Percentiles rank a stretch among this genome's conserved stretches.
phyloP scores from a whole-genome alignment of 2,113 vertebrate species.

The Mirounga angustirostris region DNA sequence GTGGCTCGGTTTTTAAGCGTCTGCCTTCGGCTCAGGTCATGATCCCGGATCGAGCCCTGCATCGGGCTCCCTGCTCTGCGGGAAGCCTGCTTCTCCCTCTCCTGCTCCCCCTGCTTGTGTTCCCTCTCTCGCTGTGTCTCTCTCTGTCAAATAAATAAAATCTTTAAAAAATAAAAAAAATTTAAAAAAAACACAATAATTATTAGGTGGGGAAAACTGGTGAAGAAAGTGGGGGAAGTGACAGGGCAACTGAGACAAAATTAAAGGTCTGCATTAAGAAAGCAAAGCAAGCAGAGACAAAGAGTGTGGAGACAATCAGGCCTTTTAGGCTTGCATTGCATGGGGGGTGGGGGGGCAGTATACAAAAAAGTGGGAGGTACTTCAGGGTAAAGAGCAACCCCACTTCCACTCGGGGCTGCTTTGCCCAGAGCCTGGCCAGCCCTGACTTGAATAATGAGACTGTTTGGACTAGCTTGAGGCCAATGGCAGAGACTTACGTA shows the following conservation, averaged over 20 bases:
- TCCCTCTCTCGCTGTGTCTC: too few relatives aligned
- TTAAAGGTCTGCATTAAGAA: constrained; percentile 60
- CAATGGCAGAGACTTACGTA: constrained; percentile 51
- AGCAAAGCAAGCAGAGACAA: constrained; percentile 33
- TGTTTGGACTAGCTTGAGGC: constrained; percentile 42
- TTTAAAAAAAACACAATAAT: constrained; percentile 25
- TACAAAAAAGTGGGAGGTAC: background rate
- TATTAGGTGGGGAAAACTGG: constrained; percentile 64
- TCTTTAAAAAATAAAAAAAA: too few relatives aligned
- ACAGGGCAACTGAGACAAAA: constrained; percentile 36
- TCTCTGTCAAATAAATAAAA: too few relatives aligned
- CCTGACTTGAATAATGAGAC: constrained; percentile 64
- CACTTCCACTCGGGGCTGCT: background rate
- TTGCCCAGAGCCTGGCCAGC: background rate
- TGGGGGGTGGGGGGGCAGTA: background rate
- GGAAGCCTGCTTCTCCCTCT: too few relatives aligned
- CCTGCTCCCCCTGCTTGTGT: too few relatives aligned
- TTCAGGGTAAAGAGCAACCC: background rate
- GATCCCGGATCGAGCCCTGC: too few relatives aligned
- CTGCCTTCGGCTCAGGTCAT: too few relatives aligned
- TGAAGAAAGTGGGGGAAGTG: background rate
- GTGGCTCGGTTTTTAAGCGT: too few relatives aligned
- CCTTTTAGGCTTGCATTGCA: background rate
- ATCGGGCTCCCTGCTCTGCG: too few relatives aligned
- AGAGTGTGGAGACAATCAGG: background rate